A percentile compares a stretch with the other conserved stretches of the same genome.
Evolutionary conservation across 2,113 vertebrate genomes (phyloP).

Genomic region (Psilopogon haemacephalus): DNA sequence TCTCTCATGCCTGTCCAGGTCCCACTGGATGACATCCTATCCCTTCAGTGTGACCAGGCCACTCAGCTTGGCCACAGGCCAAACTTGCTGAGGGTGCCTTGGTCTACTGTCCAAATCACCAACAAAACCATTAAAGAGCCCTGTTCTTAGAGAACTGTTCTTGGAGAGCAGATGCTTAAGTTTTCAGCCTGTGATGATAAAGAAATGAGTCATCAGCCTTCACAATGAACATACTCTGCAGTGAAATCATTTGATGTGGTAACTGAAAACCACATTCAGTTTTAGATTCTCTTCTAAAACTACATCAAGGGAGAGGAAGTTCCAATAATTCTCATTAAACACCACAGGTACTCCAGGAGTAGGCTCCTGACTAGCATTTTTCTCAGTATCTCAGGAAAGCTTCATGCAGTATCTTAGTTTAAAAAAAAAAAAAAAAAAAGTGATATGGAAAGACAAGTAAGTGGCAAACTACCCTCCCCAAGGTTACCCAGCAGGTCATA

Average conservation of each 20-base stretch:
- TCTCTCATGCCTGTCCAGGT: too few species aligned
- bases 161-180: not conserved
- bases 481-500: not conserved
- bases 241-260: constrained; percentile 56
- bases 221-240: not conserved
- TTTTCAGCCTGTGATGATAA: constrained; percentile 6
- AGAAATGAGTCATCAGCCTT: constrained; percentile 57
- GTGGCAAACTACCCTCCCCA: not conserved
- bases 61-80: too few species aligned
- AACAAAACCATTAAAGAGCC: too few species aligned
- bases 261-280: constrained; percentile 56
- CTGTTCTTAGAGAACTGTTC: not conserved
- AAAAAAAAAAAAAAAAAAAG: not conserved
- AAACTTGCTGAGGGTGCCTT: too few species aligned
- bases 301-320: constrained; percentile 52
- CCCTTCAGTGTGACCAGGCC: too few species aligned
- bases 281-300: constrained; percentile 41
- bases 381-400: not conserved
- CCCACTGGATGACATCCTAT: too few species aligned
- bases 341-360: not conserved
- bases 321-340: constrained; percentile 9
- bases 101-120: too few species aligned
- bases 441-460: not conserved
- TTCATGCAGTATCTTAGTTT: not conserved
- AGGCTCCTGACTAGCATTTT: not conserved